phyloP scores from a whole-genome alignment of 2,113 vertebrate genomes.

The Cromileptes altivelis region DNA sequence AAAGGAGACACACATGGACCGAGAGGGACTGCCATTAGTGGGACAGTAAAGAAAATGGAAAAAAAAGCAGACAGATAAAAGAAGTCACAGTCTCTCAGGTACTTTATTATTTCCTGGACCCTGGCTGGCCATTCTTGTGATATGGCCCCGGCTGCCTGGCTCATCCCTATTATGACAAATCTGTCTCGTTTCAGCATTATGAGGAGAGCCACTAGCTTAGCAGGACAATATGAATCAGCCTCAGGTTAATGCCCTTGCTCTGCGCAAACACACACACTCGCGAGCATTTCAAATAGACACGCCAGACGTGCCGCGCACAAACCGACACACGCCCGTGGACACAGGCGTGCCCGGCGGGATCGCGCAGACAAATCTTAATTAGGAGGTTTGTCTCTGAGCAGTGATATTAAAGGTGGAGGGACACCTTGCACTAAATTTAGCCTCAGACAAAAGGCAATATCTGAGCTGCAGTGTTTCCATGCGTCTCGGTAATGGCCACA shows the following conservation, averaged over 20 bases:
- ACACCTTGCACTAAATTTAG: conserved; percentile 71
- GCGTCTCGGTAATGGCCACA: conserved; percentile 24
- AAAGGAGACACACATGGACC: conserved; percentile 50
- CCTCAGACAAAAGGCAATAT: conserved; percentile 64
- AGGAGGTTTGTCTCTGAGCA: conserved; percentile 51
- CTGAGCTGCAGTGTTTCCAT: conserved; percentile 22
- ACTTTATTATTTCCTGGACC: conserved; percentile 72
- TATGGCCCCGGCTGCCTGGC: conserved; percentile 51
- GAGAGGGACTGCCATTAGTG: conserved; percentile 61
- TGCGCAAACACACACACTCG: conserved; percentile 20
- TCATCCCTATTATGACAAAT: conserved; percentile 75
- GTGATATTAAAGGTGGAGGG: conserved; percentile 48
- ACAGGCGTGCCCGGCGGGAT: conserved; percentile 18
- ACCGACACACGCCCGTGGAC: not conserved
- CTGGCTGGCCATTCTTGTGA: conserved; percentile 45
- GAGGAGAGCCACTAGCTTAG: conserved; percentile 66
- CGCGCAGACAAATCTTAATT: conserved; percentile 58
- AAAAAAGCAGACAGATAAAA: conserved; percentile 60
- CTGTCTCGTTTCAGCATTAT: conserved; percentile 62
- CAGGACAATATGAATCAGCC: conserved; percentile 68
- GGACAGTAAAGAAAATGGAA: conserved; percentile 34
- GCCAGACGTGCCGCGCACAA: not conserved
- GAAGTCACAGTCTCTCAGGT: conserved; percentile 71
- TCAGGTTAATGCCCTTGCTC: conserved; percentile 68
- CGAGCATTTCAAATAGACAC: not conserved